Base-by-base conservation (phyloP, 2,888 invertebrate genomes). In the Noctua janthina region DNA sequence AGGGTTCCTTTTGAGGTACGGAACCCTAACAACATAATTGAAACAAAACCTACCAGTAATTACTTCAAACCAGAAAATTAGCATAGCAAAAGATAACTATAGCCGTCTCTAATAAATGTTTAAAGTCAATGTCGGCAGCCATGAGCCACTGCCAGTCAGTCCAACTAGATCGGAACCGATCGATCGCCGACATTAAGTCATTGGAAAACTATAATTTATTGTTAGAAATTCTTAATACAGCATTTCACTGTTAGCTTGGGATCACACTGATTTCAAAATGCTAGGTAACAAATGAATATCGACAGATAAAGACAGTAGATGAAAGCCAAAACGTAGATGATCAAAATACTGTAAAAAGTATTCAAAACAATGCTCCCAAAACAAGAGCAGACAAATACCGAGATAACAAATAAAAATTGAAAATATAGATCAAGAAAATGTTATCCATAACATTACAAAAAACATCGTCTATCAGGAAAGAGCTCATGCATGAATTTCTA, bases 131-230 rank as follows among this genome's bases (percentile, higher is more conserved):
- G 69, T 54, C 77, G 74, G n/a, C 68, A 51, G 68, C 62, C 39
- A 39, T 39, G 39, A 39, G 39, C 39, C 43, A 78, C 8, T 39
- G 76, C 59, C 75, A 78, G 76, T 64, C 66, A n/a, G n/a, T 70
- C 68, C 68, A 76, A 76, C 76, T 86, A 70, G 84, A 78, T 86
- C 75, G 86, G 84, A 84, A 86, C 84, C 78, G 87, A 91, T 90
- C 83, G 81, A 87, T 88, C 85, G 72, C 76, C 69, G 73, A 74
- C 85, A 79, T 83, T 87, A 78, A 84, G 75, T 83, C 83, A 82
- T 82, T 83, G 81, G 79, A 83, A 87, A 87, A 88, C 86, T 74
- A 79, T 85, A 85, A 87, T 90, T 87, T 87, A 87, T 83, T 81
- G 79, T 85, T 85, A 62, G 86, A 87, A 87, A 88, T 81, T 82